Conservation (phyloP, 1,140 invertebrate species). For the Sinella curviseta region DNA sequence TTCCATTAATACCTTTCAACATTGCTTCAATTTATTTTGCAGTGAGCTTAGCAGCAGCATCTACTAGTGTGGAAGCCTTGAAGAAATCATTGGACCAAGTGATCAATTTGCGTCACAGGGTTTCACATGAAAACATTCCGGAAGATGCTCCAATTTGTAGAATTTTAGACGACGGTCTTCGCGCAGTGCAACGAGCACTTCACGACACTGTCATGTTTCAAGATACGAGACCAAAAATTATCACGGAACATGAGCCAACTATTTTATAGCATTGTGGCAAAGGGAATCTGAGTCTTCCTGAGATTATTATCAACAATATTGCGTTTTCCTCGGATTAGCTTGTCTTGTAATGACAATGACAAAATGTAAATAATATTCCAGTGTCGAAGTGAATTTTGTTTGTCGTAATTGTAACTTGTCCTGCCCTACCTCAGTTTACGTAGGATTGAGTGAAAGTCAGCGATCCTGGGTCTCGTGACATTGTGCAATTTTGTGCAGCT, state of each 20-base stretch:
- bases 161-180: conserved; percentile 48
- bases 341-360: too few species aligned
- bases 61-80: conserved; percentile 39
- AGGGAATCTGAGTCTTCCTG: neutral
- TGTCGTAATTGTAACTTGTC: too few species aligned
- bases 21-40: too few species aligned
- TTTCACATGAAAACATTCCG: conserved; percentile 39
- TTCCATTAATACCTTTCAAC: too few species aligned
- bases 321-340: too few species aligned
- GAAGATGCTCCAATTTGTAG: conserved; percentile 45
- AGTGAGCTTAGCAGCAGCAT: conserved; percentile 41
- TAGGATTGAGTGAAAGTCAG: too few species aligned
- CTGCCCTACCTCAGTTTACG: neutral
- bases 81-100: conserved; percentile 48
- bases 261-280: conserved; percentile 33
- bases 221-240: conserved; percentile 46
- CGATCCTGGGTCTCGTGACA: too few species aligned
- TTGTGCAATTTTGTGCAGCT: neutral
- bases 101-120: conserved; percentile 36
- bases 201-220: conserved; percentile 46
- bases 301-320: neutral
- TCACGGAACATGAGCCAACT: conserved; percentile 47
- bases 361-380: too few species aligned
- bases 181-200: conserved; percentile 38
- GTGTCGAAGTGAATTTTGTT: too few species aligned